Evolutionary conservation across 1,140 invertebrate species (phyloP).

Genomic region (Magallana gigas): DNA sequence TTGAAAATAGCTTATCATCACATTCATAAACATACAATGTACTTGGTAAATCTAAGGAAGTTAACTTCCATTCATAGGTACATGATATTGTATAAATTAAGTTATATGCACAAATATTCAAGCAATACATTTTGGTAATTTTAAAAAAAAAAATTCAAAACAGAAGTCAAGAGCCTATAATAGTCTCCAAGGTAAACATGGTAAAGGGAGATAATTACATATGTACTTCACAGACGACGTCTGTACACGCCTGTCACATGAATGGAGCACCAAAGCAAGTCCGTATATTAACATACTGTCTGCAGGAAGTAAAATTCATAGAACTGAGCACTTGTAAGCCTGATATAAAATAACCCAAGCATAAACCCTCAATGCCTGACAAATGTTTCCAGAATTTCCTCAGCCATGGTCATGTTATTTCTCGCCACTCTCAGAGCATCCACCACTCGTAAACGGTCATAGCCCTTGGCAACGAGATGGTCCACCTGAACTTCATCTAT

Average conservation of each 20-base stretch:
- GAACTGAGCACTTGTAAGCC: conserved; percentile 23
- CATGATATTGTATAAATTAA: background rate
- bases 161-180: too few species aligned
- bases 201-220: background rate
- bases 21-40: too few species aligned
- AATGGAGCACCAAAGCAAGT: conserved; percentile 33
- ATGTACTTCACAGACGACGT: background rate
- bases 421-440: conserved; percentile 93
- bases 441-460: conserved; percentile 92
- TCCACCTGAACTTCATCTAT: conserved; percentile 95
- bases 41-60: too few species aligned
- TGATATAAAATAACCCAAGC: background rate
- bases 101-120: background rate
- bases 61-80: too few species aligned
- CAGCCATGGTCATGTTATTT: conserved; percentile 96
- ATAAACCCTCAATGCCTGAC: conserved; percentile 73
- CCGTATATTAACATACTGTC: background rate
- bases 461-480: conserved; percentile 91
- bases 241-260: background rate
- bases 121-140: conserved; percentile 1
- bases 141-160: background rate
- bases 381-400: conserved; percentile 96
- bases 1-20: too few species aligned
- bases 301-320: conserved; percentile 32
- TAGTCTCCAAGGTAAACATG: background rate